These are phyloP conservation scores for Agonopterix subpropinquella DNA, from an alignment of 2,888 invertebrate genomes.

Conservation along the genomic window DNA sequence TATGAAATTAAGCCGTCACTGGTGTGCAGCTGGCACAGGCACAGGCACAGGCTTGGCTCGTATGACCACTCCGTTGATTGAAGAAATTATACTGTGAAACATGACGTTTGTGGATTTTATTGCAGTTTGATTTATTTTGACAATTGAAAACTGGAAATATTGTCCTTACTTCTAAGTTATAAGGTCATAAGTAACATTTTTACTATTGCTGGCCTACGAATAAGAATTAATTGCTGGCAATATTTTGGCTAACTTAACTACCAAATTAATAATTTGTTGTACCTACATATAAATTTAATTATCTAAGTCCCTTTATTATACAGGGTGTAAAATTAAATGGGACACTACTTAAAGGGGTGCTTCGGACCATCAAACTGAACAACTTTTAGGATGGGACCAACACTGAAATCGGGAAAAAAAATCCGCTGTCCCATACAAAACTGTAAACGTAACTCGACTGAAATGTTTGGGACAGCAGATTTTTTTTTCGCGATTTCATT, in stretches of 20 bases:
- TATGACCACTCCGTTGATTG: slow-evolving; percentile 35
- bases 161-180: not conserved
- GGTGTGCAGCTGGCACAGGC: slow-evolving; percentile 27
- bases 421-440: no score
- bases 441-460: no score
- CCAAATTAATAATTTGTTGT: not conserved
- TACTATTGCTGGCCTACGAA: not conserved
- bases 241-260: not conserved
- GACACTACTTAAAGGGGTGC: no score
- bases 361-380: no score
- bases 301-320: no score
- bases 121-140: slow-evolving; percentile 10
- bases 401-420: no score
- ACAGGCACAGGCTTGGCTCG: slow-evolving; percentile 24
- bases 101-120: slow-evolving; percentile 9
- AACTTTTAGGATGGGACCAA: no score
- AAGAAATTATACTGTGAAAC: slow-evolving; percentile 16
- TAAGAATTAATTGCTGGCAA: not conserved
- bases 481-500: no score
- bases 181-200: not conserved
- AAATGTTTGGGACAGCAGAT: no score
- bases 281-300: not conserved
- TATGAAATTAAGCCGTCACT: slow-evolving; percentile 41
- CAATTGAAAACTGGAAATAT: not conserved
- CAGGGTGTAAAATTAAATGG: no score